A percentile compares a stretch with the other conserved stretches of the same genome.
Evolutionary conservation across 2,113 vertebrate species (phyloP).

Genomic region (Otis tarda): DNA sequence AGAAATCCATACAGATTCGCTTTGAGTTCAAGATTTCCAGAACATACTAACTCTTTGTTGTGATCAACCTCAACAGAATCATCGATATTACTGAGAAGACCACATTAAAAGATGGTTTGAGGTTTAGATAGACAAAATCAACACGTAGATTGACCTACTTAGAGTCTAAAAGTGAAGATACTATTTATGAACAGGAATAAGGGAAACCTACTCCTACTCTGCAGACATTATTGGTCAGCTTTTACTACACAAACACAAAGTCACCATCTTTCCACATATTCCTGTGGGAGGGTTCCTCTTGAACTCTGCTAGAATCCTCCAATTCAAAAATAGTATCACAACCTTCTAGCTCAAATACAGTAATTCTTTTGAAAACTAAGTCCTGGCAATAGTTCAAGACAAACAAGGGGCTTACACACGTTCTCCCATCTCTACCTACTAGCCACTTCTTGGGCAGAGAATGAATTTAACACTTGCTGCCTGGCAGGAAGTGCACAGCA

Average conservation of each 20-base stretch:
- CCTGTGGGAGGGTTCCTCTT: neutral
- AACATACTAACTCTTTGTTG: neutral
- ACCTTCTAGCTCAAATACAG: neutral
- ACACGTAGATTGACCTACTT: neutral
- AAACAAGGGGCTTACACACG: accelerated
- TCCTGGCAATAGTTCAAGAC: neutral
- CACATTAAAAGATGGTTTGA: neutral
- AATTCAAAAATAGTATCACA: neutral
- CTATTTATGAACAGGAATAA: neutral
- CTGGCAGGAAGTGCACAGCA: neutral
- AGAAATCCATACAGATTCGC: neutral
- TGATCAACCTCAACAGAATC: neutral
- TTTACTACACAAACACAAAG: neutral
- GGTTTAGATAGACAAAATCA: neutral
- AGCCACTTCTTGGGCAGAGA: neutral
- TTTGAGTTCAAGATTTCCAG: neutral
- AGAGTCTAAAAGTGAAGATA: neutral
- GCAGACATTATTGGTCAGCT: neutral
- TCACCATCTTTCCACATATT: neutral
- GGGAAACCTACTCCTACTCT: neutral
- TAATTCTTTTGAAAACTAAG: neutral
- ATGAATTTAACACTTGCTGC: neutral
- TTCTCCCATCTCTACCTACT: neutral
- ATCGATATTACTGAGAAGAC: neutral
- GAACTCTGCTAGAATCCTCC: neutral